Base-by-base conservation (phyloP, 53 echinoderm and acorn worm species). In the Holothuria leucospilota region DNA sequence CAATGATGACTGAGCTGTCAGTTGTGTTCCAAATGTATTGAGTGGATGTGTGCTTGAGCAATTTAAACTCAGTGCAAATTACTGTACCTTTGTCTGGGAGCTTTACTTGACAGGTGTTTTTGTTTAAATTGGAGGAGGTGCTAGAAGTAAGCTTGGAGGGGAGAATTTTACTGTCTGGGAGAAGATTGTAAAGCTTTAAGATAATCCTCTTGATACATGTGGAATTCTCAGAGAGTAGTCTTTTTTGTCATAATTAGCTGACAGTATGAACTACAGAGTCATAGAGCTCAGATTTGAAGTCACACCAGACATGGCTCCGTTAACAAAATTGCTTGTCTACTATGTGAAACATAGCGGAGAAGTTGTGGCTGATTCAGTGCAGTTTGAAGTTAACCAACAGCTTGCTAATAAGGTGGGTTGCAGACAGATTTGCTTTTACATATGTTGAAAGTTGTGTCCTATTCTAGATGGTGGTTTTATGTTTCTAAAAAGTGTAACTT, bases 391-490 rank as follows among this genome's bases (percentile, higher is more conserved):
- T 4, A 77, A 90, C 28, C 74, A 89, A 40, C 84, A 84, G 42
- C 95, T 98, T 69, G 85, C 81, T 34, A 98, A 98, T 83, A 86
- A 98, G 90, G 99, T 98, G 49, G 25, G 89, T 15, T 63, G 7
- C 21, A 20, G 2, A n/a, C 9, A 28, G 39, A 41, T 29, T 41
- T 34, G 3, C 34, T 27, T 11, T 30, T 12, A 26, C 28, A 20
- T 62, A n/a, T 34, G 34, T 46, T 2, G 46, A 46, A 11, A 5
- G 46, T 46, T 46, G 46, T 5, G 3, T 34, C 34, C 34, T 34
- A 3, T 34, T 2, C 2, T 34, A 34, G n/a, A n/a, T n/a, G n/a
- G n/a, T n/a, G n/a, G n/a, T n/a, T n/a, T n/a, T n/a, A n/a, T n/a
- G n/a, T 34, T 34, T 34, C 34, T 34, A 34, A n/a, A n/a, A n/a